Conservation (phyloP, 2,888 invertebrate genomes). For the Zygothrica quintamaculata region DNA sequence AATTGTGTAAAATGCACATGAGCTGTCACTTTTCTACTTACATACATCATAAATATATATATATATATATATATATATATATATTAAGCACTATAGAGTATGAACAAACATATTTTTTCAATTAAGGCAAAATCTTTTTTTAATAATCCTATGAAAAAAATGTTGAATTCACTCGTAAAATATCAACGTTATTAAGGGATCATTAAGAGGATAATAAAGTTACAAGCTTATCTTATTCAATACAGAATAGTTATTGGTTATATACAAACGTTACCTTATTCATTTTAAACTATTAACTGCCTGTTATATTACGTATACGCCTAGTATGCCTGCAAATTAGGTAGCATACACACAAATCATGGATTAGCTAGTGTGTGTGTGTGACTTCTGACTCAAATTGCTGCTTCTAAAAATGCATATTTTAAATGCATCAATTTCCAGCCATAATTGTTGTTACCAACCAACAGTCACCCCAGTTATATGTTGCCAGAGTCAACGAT, state of each 20-base stretch:
- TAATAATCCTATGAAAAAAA: too few relatives aligned
- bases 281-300: neutral
- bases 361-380: neutral
- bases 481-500: conserved; percentile 1
- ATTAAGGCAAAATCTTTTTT: too few relatives aligned
- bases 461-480: neutral
- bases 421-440: conserved; percentile 29
- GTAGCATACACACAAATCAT: conserved; percentile 70
- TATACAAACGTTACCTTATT: neutral
- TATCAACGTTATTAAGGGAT: too few relatives aligned
- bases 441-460: conserved; percentile 23
- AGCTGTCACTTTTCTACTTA: too few relatives aligned
- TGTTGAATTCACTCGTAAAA: too few relatives aligned
- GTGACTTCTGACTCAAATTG: conserved; percentile 7
- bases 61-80: too few relatives aligned
- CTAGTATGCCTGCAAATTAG: conserved; percentile 52
- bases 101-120: too few relatives aligned
- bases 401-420: conserved; percentile 34
- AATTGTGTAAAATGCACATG: conserved; percentile 64
- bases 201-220: too few relatives aligned
- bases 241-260: too few relatives aligned
- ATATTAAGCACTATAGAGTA: too few relatives aligned
- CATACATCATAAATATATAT: too few relatives aligned
- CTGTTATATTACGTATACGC: conserved; percentile 64
- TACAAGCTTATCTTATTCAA: too few relatives aligned